Evolutionary conservation across 2,888 invertebrate genomes (phyloP).

Genomic region (Aphelenchoides bicaudatus): DNA sequence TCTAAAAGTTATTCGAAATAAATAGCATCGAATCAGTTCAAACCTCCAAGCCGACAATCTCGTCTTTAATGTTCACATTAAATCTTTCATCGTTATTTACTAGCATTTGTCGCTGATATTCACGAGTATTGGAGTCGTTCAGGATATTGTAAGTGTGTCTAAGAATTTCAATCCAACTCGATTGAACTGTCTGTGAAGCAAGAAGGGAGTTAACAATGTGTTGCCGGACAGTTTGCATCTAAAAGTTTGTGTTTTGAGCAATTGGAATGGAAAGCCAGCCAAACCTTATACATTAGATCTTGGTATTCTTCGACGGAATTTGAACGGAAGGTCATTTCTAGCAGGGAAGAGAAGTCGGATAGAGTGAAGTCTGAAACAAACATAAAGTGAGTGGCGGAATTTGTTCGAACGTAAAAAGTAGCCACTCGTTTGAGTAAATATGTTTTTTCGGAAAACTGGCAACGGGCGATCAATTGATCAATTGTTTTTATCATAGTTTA

Average conservation of each 20-base stretch:
- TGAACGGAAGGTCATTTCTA: slow-evolving; percentile 12
- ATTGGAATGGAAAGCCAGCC: no score
- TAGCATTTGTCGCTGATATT: slow-evolving; percentile 39
- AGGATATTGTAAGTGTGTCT: slow-evolving; percentile 38
- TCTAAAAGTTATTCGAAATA: slow-evolving; percentile 34
- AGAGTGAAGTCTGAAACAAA: slow-evolving; percentile 4
- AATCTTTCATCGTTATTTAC: slow-evolving; percentile 41
- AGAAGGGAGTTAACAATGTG: slow-evolving; percentile 40
- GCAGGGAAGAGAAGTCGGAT: slow-evolving; percentile 7
- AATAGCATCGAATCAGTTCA: neutral
- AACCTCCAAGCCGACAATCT: slow-evolving; percentile 50
- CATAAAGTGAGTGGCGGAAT: no score
- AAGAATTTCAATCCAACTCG: slow-evolving; percentile 31
- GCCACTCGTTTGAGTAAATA: no score
- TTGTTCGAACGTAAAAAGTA: no score
- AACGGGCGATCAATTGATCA: no score
- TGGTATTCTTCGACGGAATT: slow-evolving; percentile 49
- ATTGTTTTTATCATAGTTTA: no score
- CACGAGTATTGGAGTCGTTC: slow-evolving; percentile 39
- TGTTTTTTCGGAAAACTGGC: no score
- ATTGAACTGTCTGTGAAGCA: slow-evolving; percentile 19
- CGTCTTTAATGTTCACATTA: slow-evolving; percentile 51
- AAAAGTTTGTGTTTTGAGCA: slow-evolving; percentile 22
- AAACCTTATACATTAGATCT: slow-evolving; percentile 41
- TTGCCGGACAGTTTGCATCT: slow-evolving; percentile 52